Percentiles rank a stretch among this genome's conserved stretches.
These are phyloP conservation scores for Anticlea derivata DNA, from an alignment of 2,888 invertebrate species.

Conservation along the genomic window DNA sequence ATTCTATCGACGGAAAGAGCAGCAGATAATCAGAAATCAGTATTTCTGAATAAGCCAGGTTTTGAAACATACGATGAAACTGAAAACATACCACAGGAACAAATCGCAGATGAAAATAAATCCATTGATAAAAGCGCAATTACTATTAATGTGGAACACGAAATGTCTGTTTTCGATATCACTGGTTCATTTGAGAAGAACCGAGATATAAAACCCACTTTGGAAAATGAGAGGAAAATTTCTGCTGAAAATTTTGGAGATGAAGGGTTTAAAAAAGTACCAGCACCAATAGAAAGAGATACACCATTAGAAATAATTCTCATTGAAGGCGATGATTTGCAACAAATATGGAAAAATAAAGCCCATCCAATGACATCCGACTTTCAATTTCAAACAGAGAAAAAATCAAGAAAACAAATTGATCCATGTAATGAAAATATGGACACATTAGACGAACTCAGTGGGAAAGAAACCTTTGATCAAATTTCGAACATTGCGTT, in stretches of 20 bases:
- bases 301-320: not conserved
- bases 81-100: not conserved
- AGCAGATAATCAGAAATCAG: not conserved
- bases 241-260: not conserved
- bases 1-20: not conserved
- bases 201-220: not conserved
- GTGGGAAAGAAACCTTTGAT: not conserved
- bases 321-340: conserved; percentile 6
- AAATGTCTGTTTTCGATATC: not conserved
- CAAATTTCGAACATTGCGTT: not conserved
- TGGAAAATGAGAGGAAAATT: not conserved
- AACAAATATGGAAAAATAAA: conserved; percentile 26
- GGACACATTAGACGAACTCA: not conserved
- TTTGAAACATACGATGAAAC: not conserved
- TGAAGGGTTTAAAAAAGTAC: not conserved
- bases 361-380: conserved; percentile 10
- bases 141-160: not conserved
- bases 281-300: conserved; percentile 8
- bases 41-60: not conserved
- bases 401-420: not conserved
- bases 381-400: not conserved
- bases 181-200: not conserved
- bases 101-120: not conserved
- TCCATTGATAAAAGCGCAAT: conserved; percentile 1
- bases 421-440: not conserved